Conservation (phyloP, 2,888 invertebrate species). For the Thumatha senex region DNA sequence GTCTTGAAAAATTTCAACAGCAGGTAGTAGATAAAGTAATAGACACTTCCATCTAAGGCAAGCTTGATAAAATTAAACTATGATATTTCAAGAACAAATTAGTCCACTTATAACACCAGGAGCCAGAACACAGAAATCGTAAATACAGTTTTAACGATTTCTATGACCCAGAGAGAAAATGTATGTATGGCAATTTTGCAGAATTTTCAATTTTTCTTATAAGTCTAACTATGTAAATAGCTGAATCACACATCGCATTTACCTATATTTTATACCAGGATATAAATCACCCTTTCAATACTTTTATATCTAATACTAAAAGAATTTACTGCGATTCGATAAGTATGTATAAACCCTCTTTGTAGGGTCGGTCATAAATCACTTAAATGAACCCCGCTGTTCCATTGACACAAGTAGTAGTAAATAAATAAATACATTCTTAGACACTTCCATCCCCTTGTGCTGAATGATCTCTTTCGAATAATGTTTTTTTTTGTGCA, state of each 20-base stretch:
- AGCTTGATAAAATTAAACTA: no score
- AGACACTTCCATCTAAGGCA: no score
- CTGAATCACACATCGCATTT: neutral
- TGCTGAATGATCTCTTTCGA: constrained; percentile 44
- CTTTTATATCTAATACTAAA: constrained; percentile 47
- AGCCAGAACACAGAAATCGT: no score
- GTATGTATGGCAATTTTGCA: no score
- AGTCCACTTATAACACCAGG: no score
- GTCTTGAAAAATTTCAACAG: no score
- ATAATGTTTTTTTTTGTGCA: constrained; percentile 50
- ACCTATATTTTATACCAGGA: constrained; percentile 21
- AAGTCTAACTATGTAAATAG: neutral
- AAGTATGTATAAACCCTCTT: constrained; percentile 66
- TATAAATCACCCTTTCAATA: constrained; percentile 47
- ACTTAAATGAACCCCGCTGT: constrained; percentile 61
- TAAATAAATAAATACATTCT: constrained; percentile 71
- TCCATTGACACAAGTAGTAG: constrained; percentile 71
- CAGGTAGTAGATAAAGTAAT: no score
- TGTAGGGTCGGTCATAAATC: constrained; percentile 70
- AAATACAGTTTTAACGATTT: no score
- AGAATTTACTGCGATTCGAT: constrained; percentile 69
- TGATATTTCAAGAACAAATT: no score
- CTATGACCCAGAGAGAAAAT: no score
- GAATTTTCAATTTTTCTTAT: no score
- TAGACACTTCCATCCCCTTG: constrained; percentile 48